phyloP scores from a whole-genome alignment of 2,797 vertebrate species.

The Choloepus didactylus region DNA sequence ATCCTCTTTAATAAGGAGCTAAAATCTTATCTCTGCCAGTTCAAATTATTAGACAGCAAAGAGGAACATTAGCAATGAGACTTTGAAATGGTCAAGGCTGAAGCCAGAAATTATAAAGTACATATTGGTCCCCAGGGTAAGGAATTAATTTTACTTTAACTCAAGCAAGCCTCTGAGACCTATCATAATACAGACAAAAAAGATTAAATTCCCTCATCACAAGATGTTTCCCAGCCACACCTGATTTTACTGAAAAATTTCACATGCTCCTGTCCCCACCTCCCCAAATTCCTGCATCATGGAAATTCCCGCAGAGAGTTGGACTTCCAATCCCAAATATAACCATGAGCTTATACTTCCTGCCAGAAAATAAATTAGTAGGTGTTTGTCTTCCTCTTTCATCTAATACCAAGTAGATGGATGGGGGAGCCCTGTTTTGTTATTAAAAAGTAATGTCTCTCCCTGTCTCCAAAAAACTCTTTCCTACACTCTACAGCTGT shows the following conservation, averaged over 20 bases:
- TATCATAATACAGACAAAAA: constrained; percentile 36
- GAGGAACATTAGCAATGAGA: constrained; percentile 30
- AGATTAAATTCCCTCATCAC: not conserved
- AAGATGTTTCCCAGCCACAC: not conserved
- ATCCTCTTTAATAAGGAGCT: not conserved
- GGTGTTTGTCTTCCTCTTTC: not conserved
- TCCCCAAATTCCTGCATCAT: not conserved
- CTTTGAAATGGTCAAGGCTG: constrained; percentile 17
- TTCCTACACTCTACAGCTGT: not conserved
- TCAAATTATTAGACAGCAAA: constrained; percentile 57
- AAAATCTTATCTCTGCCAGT: not conserved
- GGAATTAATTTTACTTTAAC: constrained; percentile 65
- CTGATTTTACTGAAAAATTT: constrained; percentile 20
- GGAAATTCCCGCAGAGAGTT: not conserved
- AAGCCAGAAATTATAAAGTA: constrained; percentile 51
- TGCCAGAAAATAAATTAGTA: constrained; percentile 13
- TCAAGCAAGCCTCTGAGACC: constrained; percentile 40
- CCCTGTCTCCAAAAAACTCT: not conserved
- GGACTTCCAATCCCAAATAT: not conserved
- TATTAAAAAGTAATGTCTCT: constrained; percentile 5
- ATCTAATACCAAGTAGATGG: not conserved
- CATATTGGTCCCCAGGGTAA: constrained; percentile 18
- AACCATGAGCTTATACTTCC: not conserved
- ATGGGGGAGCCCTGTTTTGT: constrained; percentile 19
- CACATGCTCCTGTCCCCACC: not conserved